These are phyloP conservation scores for Hippopotamus amphibius DNA, from an alignment of 2,113 vertebrate species.

Conservation along the genomic window DNA sequence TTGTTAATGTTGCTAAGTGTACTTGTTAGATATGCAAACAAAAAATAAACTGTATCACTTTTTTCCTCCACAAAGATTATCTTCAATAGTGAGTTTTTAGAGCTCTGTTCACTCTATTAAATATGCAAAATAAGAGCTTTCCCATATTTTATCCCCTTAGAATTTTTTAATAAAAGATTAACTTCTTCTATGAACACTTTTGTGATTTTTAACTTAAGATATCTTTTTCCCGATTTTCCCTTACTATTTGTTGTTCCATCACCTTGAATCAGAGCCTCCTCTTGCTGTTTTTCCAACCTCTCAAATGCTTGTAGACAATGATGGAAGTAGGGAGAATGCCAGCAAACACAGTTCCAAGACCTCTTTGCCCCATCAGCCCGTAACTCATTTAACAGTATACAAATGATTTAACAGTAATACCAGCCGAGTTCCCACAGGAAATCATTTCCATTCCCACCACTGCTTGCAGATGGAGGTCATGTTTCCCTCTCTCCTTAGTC, in stretches of 20 bases:
- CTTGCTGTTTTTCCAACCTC: slow-evolving; percentile 69
- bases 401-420: slow-evolving; percentile 84
- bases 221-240: slow-evolving; percentile 59
- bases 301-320: slow-evolving; percentile 76
- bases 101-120: slow-evolving; percentile 63
- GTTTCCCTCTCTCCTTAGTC: slow-evolving; percentile 80
- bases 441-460: slow-evolving; percentile 83
- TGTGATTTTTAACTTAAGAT: slow-evolving; percentile 49
- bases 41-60: slow-evolving; percentile 30
- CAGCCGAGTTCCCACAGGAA: slow-evolving; percentile 79
- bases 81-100: slow-evolving; percentile 54
- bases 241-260: slow-evolving; percentile 54
- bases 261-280: slow-evolving; percentile 72
- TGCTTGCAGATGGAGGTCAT: slow-evolving; percentile 83
- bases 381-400: slow-evolving; percentile 85
- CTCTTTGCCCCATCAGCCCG: slow-evolving; percentile 80
- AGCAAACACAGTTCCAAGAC: slow-evolving; percentile 80
- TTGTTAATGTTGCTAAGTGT: slow-evolving; percentile 67
- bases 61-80: slow-evolving; percentile 62
- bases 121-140: slow-evolving; percentile 74
- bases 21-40: slow-evolving; percentile 67
- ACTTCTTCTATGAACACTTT: slow-evolving; percentile 55
- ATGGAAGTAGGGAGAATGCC: slow-evolving; percentile 76
- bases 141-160: slow-evolving; percentile 67
- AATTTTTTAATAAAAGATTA: slow-evolving; percentile 80